Base-by-base conservation (phyloP, 2,113 vertebrate genomes). In the Microtus pennsylvanicus region DNA sequence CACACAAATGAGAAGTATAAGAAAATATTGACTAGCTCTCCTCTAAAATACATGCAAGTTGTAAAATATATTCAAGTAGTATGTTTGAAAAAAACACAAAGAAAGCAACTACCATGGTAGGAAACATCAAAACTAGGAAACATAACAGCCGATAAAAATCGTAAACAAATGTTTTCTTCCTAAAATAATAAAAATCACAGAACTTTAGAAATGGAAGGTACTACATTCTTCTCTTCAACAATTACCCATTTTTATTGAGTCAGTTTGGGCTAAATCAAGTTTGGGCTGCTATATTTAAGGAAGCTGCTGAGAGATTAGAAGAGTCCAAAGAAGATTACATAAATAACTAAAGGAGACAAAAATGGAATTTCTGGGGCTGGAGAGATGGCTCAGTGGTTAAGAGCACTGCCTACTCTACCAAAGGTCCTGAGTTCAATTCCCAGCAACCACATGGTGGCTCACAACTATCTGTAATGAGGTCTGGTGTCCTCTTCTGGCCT, bases 281-380 rank as follows among this genome's bases (percentile, higher is more conserved):
- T 70, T 76, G 50, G 63, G 38, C 89, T 94, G 89, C 17, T 14
- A 67, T 9, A 86, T 69, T 94, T 89, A 72, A 94, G 35, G 47
- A 91, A 91, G 22, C 47, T 75, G 13, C 28, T 72, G 12, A 96
- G 38, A 93, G 95, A 96, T 93, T 70, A 93, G 24, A 24, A 70
- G 11, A 93, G 35, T 88, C 22, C 65, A 67, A 63, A 95, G 24
- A 87, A 83, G 70, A 92, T 63, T 90, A 90, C 12, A 70, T 74
- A 86, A 75, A 47, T 65, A 22, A 86, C 69, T 13, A 93, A n/a
- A 94, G 42, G 7, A 35, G 21, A 76, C 4, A 70, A 4, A 81
- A 94, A 91, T 3, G 58, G 13, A 12, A 94, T 75, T 16, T 28
- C 83, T 65, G 17, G 45, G 45, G 6, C 5, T 47, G 45, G 45